These are phyloP conservation scores for Archivesica marissinica DNA, from an alignment of 1,140 invertebrate genomes.

Conservation along the genomic window DNA sequence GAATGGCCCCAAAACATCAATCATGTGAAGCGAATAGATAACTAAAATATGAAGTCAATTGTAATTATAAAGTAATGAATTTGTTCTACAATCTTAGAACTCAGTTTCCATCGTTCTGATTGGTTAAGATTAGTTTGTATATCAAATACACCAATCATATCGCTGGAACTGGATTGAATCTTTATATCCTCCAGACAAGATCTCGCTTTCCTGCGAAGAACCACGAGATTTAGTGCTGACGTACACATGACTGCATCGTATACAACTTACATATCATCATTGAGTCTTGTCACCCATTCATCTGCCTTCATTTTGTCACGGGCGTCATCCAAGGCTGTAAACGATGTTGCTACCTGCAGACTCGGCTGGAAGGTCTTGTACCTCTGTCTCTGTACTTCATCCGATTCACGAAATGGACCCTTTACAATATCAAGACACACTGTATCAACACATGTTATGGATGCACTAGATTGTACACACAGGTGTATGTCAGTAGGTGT, in stretches of 20 bases:
- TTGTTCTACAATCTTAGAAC: too few species aligned
- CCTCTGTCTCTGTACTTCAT: slow-evolving; percentile 82
- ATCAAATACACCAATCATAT: too few species aligned
- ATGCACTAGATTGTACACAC: too few species aligned
- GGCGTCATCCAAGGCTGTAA: slow-evolving; percentile 81
- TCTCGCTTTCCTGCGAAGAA: neutral
- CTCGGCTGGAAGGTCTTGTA: slow-evolving; percentile 83
- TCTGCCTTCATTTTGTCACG: slow-evolving; percentile 79
- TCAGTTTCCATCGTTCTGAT: too few species aligned
- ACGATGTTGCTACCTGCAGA: slow-evolving; percentile 81
- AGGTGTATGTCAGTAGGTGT: too few species aligned
- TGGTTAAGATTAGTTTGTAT: too few species aligned
- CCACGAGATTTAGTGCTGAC: too few species aligned
- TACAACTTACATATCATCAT: slow-evolving; percentile 82
- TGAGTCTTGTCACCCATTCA: slow-evolving; percentile 82
- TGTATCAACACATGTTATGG: too few species aligned
- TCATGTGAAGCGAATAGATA: neutral
- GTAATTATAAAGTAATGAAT: too few species aligned
- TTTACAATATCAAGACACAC: too few species aligned
- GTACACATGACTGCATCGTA: too few species aligned
- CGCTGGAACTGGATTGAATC: neutral
- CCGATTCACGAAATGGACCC: slow-evolving; percentile 83
- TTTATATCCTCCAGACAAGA: neutral
- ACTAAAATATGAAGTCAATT: neutral
- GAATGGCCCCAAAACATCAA: neutral